Percentiles rank a stretch among this genome's conserved stretches.
These are phyloP conservation scores for Onthophagus taurus DNA, from an alignment of 1,140 invertebrate species.

Conservation along the genomic window DNA sequence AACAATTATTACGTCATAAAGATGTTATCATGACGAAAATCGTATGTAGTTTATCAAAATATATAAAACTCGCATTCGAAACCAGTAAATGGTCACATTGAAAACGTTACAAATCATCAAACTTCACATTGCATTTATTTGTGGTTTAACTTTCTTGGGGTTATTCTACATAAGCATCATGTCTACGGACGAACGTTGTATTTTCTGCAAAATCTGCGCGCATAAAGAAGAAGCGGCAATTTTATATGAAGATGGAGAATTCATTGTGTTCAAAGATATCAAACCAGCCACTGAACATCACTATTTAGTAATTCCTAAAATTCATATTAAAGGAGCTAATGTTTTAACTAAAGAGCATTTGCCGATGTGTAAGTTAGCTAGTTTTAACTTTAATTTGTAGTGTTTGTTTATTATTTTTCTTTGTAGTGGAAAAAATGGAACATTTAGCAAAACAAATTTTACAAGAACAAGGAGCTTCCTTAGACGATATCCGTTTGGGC, in stretches of 20 bases:
- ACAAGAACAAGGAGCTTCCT: conserved; percentile 41
- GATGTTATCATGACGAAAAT: no score
- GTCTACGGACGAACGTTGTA: conserved; percentile 40
- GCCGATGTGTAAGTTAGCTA: conserved; percentile 48
- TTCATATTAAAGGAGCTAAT: conserved; percentile 67
- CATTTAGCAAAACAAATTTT: conserved; percentile 46
- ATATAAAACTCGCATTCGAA: no score
- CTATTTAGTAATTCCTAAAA: conserved; percentile 68
- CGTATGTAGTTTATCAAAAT: no score
- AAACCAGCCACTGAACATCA: conserved; percentile 73
- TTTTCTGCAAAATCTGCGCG: conserved; percentile 63
- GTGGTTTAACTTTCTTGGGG: background rate
- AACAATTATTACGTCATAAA: background rate
- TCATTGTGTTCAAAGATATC: conserved; percentile 76
- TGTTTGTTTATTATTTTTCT: background rate
- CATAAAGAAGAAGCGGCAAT: conserved; percentile 48
- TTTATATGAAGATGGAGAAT: conserved; percentile 60
- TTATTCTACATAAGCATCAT: no score
- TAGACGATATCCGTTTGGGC: conserved; percentile 57
- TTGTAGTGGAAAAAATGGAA: conserved; percentile 53
- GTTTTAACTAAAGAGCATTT: conserved; percentile 52
- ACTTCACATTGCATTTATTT: no score
- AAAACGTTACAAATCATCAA: no score
- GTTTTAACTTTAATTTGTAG: background rate
- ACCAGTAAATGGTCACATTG: no score